A percentile compares a stretch with the other conserved stretches of the same genome.
Evolutionary conservation across 2,888 invertebrate species (phyloP).

Genomic region (Phyllotreta striolata): DNA sequence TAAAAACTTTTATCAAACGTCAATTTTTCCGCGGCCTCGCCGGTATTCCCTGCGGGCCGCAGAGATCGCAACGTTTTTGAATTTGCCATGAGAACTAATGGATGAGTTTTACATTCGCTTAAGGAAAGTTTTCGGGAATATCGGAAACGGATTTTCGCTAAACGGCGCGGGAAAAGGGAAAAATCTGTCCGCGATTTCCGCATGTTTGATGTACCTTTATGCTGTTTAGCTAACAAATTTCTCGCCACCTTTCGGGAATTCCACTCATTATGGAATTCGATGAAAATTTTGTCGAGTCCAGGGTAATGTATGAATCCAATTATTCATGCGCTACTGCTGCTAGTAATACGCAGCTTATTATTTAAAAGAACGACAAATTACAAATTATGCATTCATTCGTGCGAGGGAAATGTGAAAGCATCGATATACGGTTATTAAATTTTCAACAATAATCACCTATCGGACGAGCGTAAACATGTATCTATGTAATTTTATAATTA

Average conservation of each 20-base stretch:
- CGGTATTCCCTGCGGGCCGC: background rate
- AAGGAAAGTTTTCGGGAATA: conserved; percentile 8
- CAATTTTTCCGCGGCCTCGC: background rate
- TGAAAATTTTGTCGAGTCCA: background rate
- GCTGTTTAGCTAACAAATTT: conserved; percentile 25
- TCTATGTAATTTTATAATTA: too few relatives aligned
- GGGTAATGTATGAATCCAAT: background rate
- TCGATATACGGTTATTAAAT: too few relatives aligned
- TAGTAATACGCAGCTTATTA: too few relatives aligned
- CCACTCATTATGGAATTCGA: conserved; percentile 2
- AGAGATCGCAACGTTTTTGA: background rate
- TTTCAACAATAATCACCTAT: too few relatives aligned
- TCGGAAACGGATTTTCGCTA: background rate
- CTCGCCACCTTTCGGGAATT: conserved; percentile 1
- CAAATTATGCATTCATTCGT: too few relatives aligned
- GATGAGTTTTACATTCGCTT: conserved; percentile 11
- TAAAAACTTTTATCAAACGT: conserved; percentile 4
- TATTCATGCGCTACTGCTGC: too few relatives aligned
- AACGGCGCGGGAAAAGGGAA: conserved; percentile 6
- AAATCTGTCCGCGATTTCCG: conserved; percentile 12
- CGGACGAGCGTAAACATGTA: too few relatives aligned
- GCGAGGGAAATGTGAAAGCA: too few relatives aligned
- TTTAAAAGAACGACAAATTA: too few relatives aligned
- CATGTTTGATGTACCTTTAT: conserved; percentile 7
- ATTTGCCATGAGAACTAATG: conserved; percentile 12